A percentile compares a stretch with the other conserved stretches of the same genome.
Evolutionary conservation across 2,888 invertebrate genomes (phyloP).

Genomic region (Xestobium rufovillosum): DNA sequence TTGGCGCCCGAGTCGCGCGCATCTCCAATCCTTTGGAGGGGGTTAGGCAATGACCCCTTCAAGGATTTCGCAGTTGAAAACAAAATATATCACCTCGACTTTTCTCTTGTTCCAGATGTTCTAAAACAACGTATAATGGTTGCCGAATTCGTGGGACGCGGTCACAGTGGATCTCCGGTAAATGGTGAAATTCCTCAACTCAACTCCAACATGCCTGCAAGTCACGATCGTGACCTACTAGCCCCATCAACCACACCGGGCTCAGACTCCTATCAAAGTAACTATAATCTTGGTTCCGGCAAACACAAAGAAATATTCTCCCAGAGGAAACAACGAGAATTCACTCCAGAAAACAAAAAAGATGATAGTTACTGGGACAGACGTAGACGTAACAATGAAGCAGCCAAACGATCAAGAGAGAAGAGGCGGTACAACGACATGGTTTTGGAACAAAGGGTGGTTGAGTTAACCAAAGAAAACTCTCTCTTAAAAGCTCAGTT

Average conservation of each 20-base stretch:
- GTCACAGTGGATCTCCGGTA: conserved; percentile 60
- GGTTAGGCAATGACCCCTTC: conserved; percentile 29
- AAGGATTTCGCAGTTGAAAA: conserved; percentile 28
- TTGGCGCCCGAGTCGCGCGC: conserved; percentile 23
- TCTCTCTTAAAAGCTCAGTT: conserved; percentile 89
- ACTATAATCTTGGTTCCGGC: conserved; percentile 46
- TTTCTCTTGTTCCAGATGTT: conserved; percentile 38
- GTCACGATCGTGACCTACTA: conserved; percentile 41
- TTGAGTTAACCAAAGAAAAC: conserved; percentile 92
- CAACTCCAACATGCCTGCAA: conserved; percentile 49
- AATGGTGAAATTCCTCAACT: conserved; percentile 60
- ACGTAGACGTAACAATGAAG: conserved; percentile 91
- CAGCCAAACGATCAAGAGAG: conserved; percentile 93
- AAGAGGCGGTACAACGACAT: conserved; percentile 94
- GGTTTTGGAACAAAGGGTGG: conserved; percentile 89
- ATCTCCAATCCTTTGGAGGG: too few species aligned
- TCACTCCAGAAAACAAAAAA: conserved; percentile 94
- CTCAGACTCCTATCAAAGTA: conserved; percentile 33
- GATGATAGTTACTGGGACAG: conserved; percentile 98
- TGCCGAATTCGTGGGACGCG: conserved; percentile 76
- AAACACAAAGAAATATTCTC: conserved; percentile 80
- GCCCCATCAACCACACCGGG: conserved; percentile 39
- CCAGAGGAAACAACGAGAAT: conserved; percentile 89
- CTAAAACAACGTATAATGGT: conserved; percentile 70
- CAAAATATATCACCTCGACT: conserved; percentile 3